A percentile compares a stretch with the other conserved stretches of the same genome.
phyloP scores from a whole-genome alignment of 2,113 vertebrate species.

The Lepus timidus region DNA sequence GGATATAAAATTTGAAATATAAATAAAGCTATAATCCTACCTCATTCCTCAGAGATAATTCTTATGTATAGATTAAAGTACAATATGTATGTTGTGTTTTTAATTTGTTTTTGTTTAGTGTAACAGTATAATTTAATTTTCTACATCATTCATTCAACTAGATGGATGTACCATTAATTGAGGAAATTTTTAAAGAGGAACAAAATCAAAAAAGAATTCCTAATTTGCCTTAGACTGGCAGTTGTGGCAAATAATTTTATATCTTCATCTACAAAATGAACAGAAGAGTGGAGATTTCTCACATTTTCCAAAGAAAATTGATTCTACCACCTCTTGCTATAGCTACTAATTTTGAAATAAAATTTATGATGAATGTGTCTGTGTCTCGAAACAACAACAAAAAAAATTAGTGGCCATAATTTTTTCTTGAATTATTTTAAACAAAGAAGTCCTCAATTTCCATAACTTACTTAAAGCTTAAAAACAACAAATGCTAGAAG shows the following conservation, averaged over 20 bases:
- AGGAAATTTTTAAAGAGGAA: neutral
- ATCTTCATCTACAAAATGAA: neutral
- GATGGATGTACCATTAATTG: neutral
- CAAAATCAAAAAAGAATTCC: neutral
- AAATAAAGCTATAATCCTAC: neutral
- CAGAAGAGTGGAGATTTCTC: neutral
- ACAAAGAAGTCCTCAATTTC: neutral
- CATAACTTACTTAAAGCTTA: neutral
- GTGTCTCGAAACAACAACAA: too few species aligned
- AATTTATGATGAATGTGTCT: too few species aligned
- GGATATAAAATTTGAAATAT: neutral
- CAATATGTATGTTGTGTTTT: neutral
- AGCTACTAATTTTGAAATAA: constrained; percentile 7
- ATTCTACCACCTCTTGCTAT: neutral
- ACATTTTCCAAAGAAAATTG: neutral
- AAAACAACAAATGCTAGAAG: neutral
- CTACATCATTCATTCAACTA: neutral
- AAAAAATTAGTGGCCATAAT: neutral
- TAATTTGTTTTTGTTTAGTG: neutral
- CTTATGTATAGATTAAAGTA: neutral
- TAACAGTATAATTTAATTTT: constrained; percentile 12
- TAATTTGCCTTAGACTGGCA: neutral
- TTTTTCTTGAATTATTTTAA: neutral
- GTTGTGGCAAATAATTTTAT: neutral
- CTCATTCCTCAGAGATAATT: neutral